Percentiles rank a stretch among this genome's conserved stretches.
These are phyloP conservation scores for Papilio elwesi DNA, from an alignment of 2,888 invertebrate species.

Conservation along the genomic window DNA sequence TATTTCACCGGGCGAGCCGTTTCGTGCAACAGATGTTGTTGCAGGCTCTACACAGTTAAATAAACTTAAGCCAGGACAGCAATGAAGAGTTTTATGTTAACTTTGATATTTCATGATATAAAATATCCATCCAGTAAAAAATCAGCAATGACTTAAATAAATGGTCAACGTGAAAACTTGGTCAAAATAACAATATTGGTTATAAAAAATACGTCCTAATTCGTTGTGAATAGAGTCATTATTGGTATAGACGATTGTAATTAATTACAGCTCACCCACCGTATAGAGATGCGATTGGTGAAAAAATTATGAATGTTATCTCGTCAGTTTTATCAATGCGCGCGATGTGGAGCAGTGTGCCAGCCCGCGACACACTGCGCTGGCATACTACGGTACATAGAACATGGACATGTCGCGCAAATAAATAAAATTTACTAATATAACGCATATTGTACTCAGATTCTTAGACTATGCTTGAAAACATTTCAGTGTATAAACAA, in stretches of 20 bases:
- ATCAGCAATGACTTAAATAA: background rate
- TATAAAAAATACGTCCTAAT: background rate
- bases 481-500: too few species aligned
- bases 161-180: background rate
- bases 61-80: too few species aligned
- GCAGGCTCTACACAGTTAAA: too few species aligned
- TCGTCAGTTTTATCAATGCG: slow-evolving; percentile 52
- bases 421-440: background rate
- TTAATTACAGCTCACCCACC: slow-evolving; percentile 36
- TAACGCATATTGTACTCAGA: too few species aligned
- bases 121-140: too few species aligned
- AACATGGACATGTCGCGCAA: slow-evolving; percentile 51
- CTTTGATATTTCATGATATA: too few species aligned
- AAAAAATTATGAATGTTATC: slow-evolving; percentile 44
- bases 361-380: slow-evolving; percentile 59
- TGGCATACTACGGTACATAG: slow-evolving; percentile 42
- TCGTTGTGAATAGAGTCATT: background rate
- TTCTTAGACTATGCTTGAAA: too few species aligned
- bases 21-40: too few species aligned
- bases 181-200: background rate
- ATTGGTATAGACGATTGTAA: slow-evolving; percentile 9
- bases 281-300: slow-evolving; percentile 42
- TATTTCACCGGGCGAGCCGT: too few species aligned
- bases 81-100: too few species aligned
- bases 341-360: slow-evolving; percentile 65